Conservation (phyloP, 2,113 vertebrate genomes). For the Cyprinodon tularosa region DNA sequence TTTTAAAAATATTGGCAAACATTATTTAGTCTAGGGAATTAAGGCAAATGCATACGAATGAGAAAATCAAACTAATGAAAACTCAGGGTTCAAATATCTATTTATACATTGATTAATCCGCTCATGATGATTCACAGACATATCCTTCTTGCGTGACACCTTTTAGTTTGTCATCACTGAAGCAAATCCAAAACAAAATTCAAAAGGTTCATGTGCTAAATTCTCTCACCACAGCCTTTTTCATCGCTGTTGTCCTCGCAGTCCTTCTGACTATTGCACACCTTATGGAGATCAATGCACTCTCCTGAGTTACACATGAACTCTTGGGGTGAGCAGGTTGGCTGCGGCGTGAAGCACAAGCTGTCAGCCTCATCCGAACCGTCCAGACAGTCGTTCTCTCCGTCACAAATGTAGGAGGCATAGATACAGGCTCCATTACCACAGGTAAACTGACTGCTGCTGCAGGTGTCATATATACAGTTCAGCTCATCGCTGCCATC, state of each 20-base stretch:
- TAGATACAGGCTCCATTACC: slow-evolving; percentile 71
- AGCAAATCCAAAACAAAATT: neutral
- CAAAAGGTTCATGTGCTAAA: neutral
- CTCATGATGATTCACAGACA: neutral
- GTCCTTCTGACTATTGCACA: slow-evolving; percentile 89
- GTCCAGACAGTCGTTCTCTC: slow-evolving; percentile 72
- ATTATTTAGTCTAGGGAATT: no score
- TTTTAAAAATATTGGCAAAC: no score
- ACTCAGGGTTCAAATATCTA: no score
- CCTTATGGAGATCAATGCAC: slow-evolving; percentile 85
- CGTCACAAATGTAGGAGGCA: slow-evolving; percentile 61
- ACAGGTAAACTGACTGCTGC: slow-evolving; percentile 73
- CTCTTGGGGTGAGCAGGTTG: slow-evolving; percentile 84
- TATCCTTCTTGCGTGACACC: neutral
- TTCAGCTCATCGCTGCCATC: slow-evolving; percentile 89
- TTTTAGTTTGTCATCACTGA: neutral
- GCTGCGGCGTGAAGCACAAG: slow-evolving; percentile 61
- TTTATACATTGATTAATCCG: neutral
- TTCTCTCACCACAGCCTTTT: slow-evolving; percentile 88
- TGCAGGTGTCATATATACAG: slow-evolving; percentile 79
- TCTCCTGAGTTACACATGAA: slow-evolving; percentile 90
- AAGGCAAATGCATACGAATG: no score
- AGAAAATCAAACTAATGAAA: no score
- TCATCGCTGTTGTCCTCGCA: slow-evolving; percentile 93
- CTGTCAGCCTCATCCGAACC: slow-evolving; percentile 73